Evolutionary conservation across 2,888 invertebrate genomes (phyloP).

Genomic region (Dusona sp.): DNA sequence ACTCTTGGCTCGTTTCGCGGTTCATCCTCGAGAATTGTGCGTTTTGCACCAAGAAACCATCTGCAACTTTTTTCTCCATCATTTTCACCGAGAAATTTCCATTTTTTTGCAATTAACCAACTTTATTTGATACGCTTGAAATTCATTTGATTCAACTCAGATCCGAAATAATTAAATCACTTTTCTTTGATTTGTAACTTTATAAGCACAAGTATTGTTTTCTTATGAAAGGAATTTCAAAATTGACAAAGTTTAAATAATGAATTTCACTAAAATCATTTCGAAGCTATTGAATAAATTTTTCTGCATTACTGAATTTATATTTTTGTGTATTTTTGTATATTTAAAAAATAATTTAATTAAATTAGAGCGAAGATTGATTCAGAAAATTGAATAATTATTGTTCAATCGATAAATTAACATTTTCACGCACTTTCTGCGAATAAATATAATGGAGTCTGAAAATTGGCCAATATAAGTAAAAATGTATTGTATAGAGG

Average conservation of each 20-base stretch:
- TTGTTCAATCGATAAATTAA: neutral
- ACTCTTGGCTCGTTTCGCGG: constrained; percentile 32
- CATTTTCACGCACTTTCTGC: neutral
- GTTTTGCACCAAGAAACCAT: constrained; percentile 42
- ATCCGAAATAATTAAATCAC: neutral
- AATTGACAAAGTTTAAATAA: neutral
- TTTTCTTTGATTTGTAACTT: neutral
- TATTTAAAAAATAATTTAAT: too few relatives aligned
- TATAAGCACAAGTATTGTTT: too few relatives aligned
- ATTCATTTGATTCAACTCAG: neutral
- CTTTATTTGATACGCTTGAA: neutral
- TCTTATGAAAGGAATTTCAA: neutral
- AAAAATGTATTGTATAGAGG: constrained; percentile 3
- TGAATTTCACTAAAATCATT: neutral
- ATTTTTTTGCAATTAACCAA: constrained; percentile 5
- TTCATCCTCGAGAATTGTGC: constrained; percentile 50
- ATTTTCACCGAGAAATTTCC: constrained; percentile 19
- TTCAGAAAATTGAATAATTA: neutral
- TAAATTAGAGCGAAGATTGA: neutral
- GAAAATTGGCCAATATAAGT: neutral
- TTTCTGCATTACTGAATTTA: neutral
- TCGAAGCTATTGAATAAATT: neutral
- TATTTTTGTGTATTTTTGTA: too few relatives aligned
- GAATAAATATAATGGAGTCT: neutral
- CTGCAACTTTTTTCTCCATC: constrained; percentile 11